These are phyloP conservation scores for Calidris pygmaea DNA, from an alignment of 2,113 vertebrate species.

Conservation along the genomic window DNA sequence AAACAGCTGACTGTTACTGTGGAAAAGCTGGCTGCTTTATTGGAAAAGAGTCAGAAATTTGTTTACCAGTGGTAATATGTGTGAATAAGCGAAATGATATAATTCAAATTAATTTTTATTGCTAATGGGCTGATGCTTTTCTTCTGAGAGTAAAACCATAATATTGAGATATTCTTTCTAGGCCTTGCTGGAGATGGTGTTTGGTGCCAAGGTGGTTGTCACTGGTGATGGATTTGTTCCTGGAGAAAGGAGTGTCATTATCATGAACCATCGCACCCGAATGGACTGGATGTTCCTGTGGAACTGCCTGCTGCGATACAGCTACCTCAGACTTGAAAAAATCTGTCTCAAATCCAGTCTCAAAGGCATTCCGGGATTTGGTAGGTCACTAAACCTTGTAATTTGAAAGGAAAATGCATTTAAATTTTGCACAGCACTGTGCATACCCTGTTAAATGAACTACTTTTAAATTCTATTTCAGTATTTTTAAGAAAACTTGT, in stretches of 20 bases:
- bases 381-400: slow-evolving; percentile 72
- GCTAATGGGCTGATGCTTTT: neutral
- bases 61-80: neutral
- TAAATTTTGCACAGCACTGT: neutral
- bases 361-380: slow-evolving; percentile 94
- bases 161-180: slow-evolving; percentile 48
- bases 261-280: slow-evolving; percentile 98
- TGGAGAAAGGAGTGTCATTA: slow-evolving; percentile 95
- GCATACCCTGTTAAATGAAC: neutral
- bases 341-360: slow-evolving; percentile 96
- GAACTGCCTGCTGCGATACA: slow-evolving; percentile 95
- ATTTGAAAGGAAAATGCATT: neutral
- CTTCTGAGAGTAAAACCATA: neutral
- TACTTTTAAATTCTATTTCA: neutral
- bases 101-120: neutral
- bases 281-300: slow-evolving; percentile 99
- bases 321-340: slow-evolving; percentile 96
- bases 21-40: neutral
- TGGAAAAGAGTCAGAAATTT: neutral
- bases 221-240: slow-evolving; percentile 96
- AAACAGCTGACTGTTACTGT: neutral
- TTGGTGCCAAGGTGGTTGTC: slow-evolving; percentile 94
- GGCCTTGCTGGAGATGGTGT: slow-evolving; percentile 93
- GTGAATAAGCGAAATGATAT: neutral
- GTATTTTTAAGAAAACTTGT: neutral